Evolutionary conservation across 2,797 vertebrate genomes (phyloP).

Genomic region (Myotis findleyi): DNA sequence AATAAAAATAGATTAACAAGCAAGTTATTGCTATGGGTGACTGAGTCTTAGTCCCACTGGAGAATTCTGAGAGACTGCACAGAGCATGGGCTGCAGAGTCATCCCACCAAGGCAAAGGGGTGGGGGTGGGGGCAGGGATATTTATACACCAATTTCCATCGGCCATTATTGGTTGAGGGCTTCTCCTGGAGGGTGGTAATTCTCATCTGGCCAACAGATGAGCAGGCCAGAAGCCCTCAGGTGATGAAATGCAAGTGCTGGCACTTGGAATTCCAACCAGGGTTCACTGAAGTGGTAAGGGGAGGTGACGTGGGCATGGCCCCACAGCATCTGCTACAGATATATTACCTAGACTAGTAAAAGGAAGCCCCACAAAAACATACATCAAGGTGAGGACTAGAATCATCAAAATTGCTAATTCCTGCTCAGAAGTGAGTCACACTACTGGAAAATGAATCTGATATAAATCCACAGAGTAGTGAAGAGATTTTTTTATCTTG

Average conservation of each 20-base stretch:
- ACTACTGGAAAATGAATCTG: neutral
- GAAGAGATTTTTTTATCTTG: neutral
- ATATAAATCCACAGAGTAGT: neutral
- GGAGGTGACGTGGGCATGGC: neutral
- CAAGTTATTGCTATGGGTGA: neutral
- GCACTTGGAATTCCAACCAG: neutral
- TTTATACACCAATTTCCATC: neutral
- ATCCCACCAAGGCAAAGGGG: neutral
- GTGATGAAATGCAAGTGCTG: neutral
- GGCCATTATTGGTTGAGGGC: neutral
- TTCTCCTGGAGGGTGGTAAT: neutral
- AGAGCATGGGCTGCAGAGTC: neutral
- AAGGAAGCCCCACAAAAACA: neutral
- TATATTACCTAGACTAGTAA: neutral
- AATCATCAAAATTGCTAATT: neutral
- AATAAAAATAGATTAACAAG: neutral
- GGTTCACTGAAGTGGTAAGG: neutral
- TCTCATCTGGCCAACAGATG: neutral
- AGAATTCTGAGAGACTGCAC: neutral
- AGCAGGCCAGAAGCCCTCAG: neutral
- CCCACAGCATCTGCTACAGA: neutral
- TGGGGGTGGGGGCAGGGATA: neutral
- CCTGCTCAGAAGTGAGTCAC: neutral
- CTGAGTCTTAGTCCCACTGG: neutral
- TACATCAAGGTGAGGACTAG: neutral